phyloP scores from a whole-genome alignment of 1,140 invertebrate species.

The Cydia fagiglandana region DNA sequence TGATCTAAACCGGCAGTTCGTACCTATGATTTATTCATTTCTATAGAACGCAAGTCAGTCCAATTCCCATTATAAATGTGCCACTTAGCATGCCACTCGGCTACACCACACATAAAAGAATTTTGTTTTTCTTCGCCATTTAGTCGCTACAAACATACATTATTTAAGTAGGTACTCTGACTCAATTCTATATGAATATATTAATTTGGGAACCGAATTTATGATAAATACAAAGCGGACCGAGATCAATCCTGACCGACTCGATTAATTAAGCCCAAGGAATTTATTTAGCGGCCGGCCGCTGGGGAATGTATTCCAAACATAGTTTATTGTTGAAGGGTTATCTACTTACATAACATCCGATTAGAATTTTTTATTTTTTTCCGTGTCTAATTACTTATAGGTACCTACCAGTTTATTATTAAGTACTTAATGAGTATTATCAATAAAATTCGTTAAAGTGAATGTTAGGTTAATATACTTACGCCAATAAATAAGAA shows the following conservation, averaged over 20 bases:
- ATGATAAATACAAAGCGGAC: conserved; percentile 18
- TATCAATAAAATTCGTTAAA: no score
- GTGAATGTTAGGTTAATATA: no score
- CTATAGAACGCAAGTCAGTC: neutral
- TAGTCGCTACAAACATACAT: neutral
- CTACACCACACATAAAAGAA: neutral
- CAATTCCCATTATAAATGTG: neutral
- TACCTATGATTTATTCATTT: neutral
- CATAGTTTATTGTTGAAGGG: conserved; percentile 29
- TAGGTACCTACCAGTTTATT: neutral
- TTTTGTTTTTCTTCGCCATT: neutral
- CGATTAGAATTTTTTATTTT: neutral
- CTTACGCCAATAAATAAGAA: no score
- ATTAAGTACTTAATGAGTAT: no score
- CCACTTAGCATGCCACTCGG: neutral
- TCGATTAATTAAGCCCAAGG: conserved; percentile 24
- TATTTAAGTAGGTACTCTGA: neutral
- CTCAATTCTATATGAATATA: conserved; percentile 4
- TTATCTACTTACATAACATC: neutral
- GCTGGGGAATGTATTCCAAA: conserved; percentile 17
- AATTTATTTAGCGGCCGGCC: conserved; percentile 8
- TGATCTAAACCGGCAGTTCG: neutral
- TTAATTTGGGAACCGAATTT: conserved; percentile 8
- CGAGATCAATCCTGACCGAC: conserved; percentile 28
- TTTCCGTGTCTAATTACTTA: neutral